These are phyloP conservation scores for Coreius guichenoti DNA, from an alignment of 2,797 vertebrate species.

Conservation along the genomic window DNA sequence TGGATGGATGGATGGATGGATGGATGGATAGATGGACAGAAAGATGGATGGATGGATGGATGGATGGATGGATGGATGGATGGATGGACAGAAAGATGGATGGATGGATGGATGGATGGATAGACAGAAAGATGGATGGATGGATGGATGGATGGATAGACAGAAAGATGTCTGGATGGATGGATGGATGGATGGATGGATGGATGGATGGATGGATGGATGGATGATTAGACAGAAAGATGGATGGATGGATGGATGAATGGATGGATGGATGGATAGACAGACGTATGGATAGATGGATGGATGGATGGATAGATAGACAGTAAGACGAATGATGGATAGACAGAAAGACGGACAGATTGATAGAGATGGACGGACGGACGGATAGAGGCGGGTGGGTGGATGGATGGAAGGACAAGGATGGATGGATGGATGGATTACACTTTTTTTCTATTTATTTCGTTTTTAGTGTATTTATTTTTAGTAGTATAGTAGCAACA, in stretches of 20 bases:
- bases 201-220: no score
- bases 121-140: accelerated
- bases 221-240: accelerated
- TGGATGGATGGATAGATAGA: no score
- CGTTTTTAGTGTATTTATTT: background rate
- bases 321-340: no score
- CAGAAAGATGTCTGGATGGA: accelerated
- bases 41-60: no score
- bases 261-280: background rate
- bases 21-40: no score
- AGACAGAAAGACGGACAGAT: accelerated
- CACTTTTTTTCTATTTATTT: background rate
- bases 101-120: background rate
- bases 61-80: no score
- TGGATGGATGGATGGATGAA: background rate
- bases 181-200: no score
- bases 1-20: no score
- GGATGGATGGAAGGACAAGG: accelerated
- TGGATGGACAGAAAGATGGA: no score
- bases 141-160: background rate
- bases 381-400: no score
- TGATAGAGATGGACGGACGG: no score
- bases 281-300: accelerated
- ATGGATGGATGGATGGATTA: background rate
- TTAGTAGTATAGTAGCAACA: background rate